Conservation (phyloP, 2,797 vertebrate species). For the Pangasius djambal region DNA sequence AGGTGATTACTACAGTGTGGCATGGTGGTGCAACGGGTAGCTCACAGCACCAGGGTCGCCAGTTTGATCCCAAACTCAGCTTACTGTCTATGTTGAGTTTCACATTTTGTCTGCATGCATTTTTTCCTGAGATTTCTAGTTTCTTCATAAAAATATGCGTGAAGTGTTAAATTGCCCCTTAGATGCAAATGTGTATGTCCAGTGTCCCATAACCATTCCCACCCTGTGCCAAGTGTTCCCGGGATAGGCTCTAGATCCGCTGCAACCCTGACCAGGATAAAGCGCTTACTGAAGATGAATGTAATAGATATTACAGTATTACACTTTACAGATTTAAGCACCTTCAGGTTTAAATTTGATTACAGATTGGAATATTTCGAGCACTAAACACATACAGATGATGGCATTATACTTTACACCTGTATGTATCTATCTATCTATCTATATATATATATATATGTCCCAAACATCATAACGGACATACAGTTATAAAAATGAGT, state of each 20-base stretch:
- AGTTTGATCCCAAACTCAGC: neutral
- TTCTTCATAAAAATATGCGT: neutral
- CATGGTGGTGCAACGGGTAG: neutral
- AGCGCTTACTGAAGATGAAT: neutral
- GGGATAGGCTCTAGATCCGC: neutral
- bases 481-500: neutral
- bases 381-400: too few relatives aligned
- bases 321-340: neutral
- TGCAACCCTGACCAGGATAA: neutral
- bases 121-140: neutral
- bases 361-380: neutral
- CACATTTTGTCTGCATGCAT: neutral
- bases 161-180: neutral
- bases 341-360: neutral
- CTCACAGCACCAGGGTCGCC: neutral
- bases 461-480: neutral
- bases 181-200: neutral
- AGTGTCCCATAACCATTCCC: neutral
- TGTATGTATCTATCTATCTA: neutral
- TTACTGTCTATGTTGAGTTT: neutral
- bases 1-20: neutral
- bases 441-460: neutral
- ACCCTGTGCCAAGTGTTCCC: neutral
- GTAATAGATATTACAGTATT: neutral
- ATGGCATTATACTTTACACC: too few relatives aligned